Conservation (phyloP, 2,113 vertebrate genomes). For the Pachyramphus minor region DNA sequence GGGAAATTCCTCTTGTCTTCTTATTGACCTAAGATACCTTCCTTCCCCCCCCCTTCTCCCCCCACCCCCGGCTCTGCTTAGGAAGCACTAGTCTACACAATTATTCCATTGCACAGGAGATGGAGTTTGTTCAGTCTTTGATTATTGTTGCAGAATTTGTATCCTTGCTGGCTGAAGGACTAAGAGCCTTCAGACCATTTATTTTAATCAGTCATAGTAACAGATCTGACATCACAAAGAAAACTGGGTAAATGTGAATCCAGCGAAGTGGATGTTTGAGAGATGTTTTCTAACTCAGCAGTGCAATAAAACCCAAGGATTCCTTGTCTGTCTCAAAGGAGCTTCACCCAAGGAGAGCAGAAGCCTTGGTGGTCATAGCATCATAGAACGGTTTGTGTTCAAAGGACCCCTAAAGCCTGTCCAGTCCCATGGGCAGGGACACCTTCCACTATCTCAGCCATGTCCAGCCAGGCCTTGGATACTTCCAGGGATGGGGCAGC, state of each 20-base stretch:
- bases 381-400: not conserved
- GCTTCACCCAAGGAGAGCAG: not conserved
- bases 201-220: not conserved
- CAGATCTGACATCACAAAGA: not conserved
- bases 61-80: fast-evolving
- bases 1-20: not conserved
- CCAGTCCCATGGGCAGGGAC: not conserved
- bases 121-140: not conserved
- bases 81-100: not conserved
- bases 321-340: not conserved
- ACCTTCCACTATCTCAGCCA: not conserved
- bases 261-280: not conserved
- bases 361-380: not conserved
- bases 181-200: not conserved
- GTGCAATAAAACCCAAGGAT: not conserved
- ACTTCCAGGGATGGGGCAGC: not conserved
- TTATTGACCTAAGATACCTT: not conserved
- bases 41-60: fast-evolving
- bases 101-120: not conserved
- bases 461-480: fast-evolving
- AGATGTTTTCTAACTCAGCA: not conserved
- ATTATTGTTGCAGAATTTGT: not conserved
- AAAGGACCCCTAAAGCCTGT: not conserved
- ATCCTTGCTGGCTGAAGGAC: not conserved
- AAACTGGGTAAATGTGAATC: not conserved